Evolutionary conservation across 2,797 vertebrate genomes (phyloP).

Genomic region (Helostoma temminkii): DNA sequence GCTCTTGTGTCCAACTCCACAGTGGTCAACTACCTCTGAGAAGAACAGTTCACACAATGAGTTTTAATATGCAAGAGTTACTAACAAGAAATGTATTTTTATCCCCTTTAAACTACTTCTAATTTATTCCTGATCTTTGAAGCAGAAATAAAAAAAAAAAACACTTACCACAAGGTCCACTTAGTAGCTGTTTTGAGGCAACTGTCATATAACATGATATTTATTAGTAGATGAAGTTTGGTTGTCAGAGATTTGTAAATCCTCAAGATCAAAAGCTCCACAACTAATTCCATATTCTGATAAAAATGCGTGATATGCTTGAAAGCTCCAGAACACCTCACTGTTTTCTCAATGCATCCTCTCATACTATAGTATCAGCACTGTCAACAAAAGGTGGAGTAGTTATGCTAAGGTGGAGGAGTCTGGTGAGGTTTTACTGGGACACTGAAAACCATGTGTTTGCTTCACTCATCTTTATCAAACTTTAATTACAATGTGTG

Average conservation of each 20-base stretch:
- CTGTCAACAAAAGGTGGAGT: constrained; percentile 1
- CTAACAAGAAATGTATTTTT: not conserved
- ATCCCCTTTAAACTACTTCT: not conserved
- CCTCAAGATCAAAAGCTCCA: not conserved
- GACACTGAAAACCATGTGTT: constrained; percentile 7
- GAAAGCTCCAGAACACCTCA: not conserved
- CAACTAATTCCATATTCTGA: not conserved
- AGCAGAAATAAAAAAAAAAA: not conserved
- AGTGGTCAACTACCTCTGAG: constrained; percentile 8
- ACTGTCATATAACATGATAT: not conserved
- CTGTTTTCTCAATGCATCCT: not conserved
- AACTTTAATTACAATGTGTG: constrained; percentile 17
- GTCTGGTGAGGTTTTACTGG: too few species aligned
- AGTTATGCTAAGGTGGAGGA: constrained; percentile 25
- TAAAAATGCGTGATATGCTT: not conserved
- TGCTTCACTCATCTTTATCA: constrained; percentile 20
- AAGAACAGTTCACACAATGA: not conserved
- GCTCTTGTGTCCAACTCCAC: constrained; percentile 28
- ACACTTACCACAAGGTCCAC: not conserved
- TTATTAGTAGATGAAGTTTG: not conserved
- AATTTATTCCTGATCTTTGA: not conserved
- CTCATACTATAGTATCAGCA: not conserved
- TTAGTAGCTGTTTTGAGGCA: not conserved
- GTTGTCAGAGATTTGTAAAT: not conserved
- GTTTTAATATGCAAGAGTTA: constrained; percentile 6